Conservation (phyloP, 53 echinoderm and acorn worm species). For the Henricia sp. region DNA sequence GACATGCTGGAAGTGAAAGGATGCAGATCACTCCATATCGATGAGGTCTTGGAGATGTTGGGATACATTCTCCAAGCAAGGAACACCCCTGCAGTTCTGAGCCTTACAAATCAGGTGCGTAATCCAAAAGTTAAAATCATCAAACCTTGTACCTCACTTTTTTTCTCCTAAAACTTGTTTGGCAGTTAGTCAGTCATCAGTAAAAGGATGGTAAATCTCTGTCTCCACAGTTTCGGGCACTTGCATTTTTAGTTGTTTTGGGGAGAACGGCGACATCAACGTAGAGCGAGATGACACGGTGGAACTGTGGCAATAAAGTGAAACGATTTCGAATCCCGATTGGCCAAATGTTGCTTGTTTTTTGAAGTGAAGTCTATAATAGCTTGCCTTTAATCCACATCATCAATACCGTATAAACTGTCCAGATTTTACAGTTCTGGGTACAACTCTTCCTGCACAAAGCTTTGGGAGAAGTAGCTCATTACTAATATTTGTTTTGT, state of each 20-base stretch:
- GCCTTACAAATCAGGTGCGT: slow-evolving; percentile 83
- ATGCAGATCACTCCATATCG: slow-evolving; percentile 65
- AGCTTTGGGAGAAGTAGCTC: background rate
- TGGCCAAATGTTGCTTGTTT: too few species aligned
- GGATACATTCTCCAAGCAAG: slow-evolving; percentile 61
- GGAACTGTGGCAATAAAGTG: too few species aligned
- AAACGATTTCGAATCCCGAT: too few species aligned
- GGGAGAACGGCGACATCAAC: too few species aligned
- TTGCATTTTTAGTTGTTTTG: background rate
- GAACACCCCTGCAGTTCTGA: slow-evolving; percentile 68
- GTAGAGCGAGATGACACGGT: too few species aligned
- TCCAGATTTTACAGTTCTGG: background rate
- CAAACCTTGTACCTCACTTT: background rate
- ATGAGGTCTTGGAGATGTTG: slow-evolving; percentile 71
- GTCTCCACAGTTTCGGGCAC: background rate
- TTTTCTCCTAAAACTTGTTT: background rate
- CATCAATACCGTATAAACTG: background rate
- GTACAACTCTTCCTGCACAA: background rate
- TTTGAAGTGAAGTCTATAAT: background rate
- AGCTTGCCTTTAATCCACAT: background rate
- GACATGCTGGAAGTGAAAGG: slow-evolving; percentile 18
- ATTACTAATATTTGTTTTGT: background rate
- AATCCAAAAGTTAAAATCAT: background rate
- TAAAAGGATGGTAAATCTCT: background rate
- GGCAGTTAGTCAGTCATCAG: background rate